Percentiles rank a stretch among this genome's conserved stretches.
Evolutionary conservation across 1,140 invertebrate genomes (phyloP).

Genomic region (Lepidurus couesii): DNA sequence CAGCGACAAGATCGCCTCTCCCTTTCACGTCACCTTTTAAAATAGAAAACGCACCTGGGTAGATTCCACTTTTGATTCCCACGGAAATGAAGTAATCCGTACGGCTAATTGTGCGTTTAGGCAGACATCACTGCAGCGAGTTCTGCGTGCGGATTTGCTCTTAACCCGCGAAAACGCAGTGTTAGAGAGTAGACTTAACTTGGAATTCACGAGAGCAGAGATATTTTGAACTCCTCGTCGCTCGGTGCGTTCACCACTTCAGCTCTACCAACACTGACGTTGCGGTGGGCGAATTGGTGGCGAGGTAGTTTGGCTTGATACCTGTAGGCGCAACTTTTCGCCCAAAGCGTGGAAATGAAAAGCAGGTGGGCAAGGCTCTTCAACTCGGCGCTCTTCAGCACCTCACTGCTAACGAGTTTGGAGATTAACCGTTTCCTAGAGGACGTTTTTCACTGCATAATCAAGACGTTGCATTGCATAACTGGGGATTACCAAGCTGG

Average conservation of each 20-base stretch:
- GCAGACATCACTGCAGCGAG: background rate
- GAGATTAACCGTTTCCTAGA: background rate
- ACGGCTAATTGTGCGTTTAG: background rate
- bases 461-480: too few species aligned
- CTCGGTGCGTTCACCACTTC: background rate
- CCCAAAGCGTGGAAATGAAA: conserved; percentile 9
- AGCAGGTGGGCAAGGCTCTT: conserved; percentile 2
- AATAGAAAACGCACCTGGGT: background rate
- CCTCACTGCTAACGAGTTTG: background rate
- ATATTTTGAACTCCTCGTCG: background rate
- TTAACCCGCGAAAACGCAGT: background rate
- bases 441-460: too few species aligned
- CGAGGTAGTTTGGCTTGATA: conserved; percentile 21
- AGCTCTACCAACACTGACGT: background rate
- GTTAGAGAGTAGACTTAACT: background rate
- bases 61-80: background rate
- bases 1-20: background rate
- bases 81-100: conserved; percentile 16
- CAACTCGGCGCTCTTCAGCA: background rate
- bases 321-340: conserved; percentile 12
- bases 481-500: too few species aligned
- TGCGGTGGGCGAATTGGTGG: background rate
- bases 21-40: conserved; percentile 1
- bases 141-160: background rate
- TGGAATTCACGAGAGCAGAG: background rate